Evolutionary conservation across 2,888 invertebrate genomes (phyloP).

Genomic region (Protonemura montana): DNA sequence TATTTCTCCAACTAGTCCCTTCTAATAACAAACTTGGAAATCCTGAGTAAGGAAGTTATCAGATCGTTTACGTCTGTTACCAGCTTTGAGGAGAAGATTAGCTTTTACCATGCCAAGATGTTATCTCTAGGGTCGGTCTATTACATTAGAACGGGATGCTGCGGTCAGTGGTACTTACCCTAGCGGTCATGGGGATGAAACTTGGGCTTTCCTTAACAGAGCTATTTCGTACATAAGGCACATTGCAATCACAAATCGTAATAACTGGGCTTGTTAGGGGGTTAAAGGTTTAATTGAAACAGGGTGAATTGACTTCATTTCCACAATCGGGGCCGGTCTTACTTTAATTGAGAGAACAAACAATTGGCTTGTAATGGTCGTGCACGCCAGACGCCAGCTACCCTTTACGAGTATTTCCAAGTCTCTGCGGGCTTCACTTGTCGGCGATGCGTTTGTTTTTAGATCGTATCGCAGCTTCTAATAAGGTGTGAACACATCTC

Average conservation of each 20-base stretch:
- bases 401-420: too few relatives aligned
- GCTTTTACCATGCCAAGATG: conserved; percentile 26
- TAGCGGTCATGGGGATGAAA: conserved; percentile 29
- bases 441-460: too few relatives aligned
- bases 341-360: conserved; percentile 12
- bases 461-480: neutral
- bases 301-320: conserved; percentile 17
- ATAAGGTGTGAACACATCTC: neutral
- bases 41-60: conserved; percentile 26
- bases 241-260: conserved; percentile 26
- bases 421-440: too few relatives aligned
- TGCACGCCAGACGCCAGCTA: neutral
- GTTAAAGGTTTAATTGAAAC: conserved; percentile 31
- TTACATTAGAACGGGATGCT: conserved; percentile 33
- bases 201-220: conserved; percentile 22
- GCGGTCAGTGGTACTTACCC: conserved; percentile 34
- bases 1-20: neutral
- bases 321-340: neutral
- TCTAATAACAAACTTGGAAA: conserved; percentile 26
- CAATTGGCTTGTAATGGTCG: neutral
- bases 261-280: conserved; percentile 33
- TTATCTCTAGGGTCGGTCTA: conserved; percentile 29
- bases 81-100: conserved; percentile 32
- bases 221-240: conserved; percentile 23
- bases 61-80: conserved; percentile 35